A percentile compares a stretch with the other conserved stretches of the same genome.
These are phyloP conservation scores for Mormyrus proboscirostris DNA, from an alignment of 2,797 vertebrate species.

Conservation along the genomic window DNA sequence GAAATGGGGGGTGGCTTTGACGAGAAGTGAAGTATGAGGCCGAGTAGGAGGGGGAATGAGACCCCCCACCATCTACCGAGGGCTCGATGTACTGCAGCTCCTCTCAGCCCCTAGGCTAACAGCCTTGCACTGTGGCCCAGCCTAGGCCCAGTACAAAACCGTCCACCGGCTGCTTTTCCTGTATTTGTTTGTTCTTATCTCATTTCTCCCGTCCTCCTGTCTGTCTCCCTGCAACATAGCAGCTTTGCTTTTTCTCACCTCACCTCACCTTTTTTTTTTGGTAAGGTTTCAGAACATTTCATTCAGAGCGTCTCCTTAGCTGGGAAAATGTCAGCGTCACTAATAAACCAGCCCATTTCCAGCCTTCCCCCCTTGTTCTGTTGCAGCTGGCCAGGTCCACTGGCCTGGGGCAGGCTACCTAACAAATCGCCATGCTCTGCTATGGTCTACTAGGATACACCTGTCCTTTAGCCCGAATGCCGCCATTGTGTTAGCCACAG, in stretches of 20 bases:
- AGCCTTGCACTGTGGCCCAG: not conserved
- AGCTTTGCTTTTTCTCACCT: not conserved
- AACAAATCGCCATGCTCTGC: not conserved
- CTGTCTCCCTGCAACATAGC: not conserved
- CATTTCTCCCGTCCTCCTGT: not conserved
- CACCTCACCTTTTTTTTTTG: not conserved
- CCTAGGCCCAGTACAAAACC: not conserved
- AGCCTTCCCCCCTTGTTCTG: not conserved
- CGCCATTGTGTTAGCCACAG: not conserved
- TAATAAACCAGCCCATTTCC: not conserved
- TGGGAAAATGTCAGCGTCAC: not conserved
- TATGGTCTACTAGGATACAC: not conserved
- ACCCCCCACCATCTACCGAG: not conserved
- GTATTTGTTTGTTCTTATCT: constrained; percentile 15
- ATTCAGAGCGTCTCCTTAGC: not conserved
- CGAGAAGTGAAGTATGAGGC: not conserved
- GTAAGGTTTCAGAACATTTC: not conserved
- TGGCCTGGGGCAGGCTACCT: not conserved
- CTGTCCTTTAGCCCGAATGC: not conserved
- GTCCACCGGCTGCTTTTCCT: not conserved
- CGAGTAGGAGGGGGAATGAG: not conserved
- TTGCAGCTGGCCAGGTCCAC: not conserved
- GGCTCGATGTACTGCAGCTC: not conserved
- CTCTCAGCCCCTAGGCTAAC: not conserved
- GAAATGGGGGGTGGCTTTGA: not conserved